These are phyloP conservation scores for Lithobates pipiens DNA, from an alignment of 2,797 vertebrate genomes.

Conservation along the genomic window DNA sequence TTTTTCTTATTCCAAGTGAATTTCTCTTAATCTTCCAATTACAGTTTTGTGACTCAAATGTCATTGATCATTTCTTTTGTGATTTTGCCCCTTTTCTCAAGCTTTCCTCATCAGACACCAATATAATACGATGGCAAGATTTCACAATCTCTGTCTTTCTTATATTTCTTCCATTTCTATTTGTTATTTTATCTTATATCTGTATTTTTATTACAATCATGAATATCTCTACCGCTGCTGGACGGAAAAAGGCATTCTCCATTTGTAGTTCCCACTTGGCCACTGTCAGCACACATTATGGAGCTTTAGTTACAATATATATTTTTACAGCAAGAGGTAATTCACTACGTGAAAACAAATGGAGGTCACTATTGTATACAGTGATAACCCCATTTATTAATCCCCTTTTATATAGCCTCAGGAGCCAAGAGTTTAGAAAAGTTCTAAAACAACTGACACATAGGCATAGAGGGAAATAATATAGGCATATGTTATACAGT, in stretches of 20 bases:
- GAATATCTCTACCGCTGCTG: not conserved
- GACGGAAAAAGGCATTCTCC: conserved; percentile 47
- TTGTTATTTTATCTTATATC: conserved; percentile 45
- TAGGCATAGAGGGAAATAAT: not conserved
- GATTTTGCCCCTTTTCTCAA: conserved; percentile 66
- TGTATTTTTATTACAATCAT: conserved; percentile 35
- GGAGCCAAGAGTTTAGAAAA: conserved; percentile 44
- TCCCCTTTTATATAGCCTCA: conserved; percentile 48
- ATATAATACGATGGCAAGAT: conserved; percentile 43
- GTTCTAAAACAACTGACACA: conserved; percentile 10
- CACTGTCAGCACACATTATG: conserved; percentile 53
- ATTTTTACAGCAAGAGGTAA: conserved; percentile 30
- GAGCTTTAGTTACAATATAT: conserved; percentile 50
- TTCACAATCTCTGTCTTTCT: conserved; percentile 43
- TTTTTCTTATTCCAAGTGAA: conserved; percentile 64
- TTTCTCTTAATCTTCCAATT: conserved; percentile 63
- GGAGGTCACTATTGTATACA: conserved; percentile 48
- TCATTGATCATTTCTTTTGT: conserved; percentile 57
- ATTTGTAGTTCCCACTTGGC: conserved; percentile 52
- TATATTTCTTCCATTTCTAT: conserved; percentile 46
- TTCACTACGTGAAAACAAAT: conserved; percentile 43
- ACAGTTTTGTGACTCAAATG: conserved; percentile 66
- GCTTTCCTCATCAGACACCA: conserved; percentile 63
- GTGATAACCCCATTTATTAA: conserved; percentile 49
- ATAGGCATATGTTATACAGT: too few relatives aligned